These are phyloP conservation scores for Plotosus lineatus DNA, from an alignment of 2,113 vertebrate genomes.

Conservation along the genomic window DNA sequence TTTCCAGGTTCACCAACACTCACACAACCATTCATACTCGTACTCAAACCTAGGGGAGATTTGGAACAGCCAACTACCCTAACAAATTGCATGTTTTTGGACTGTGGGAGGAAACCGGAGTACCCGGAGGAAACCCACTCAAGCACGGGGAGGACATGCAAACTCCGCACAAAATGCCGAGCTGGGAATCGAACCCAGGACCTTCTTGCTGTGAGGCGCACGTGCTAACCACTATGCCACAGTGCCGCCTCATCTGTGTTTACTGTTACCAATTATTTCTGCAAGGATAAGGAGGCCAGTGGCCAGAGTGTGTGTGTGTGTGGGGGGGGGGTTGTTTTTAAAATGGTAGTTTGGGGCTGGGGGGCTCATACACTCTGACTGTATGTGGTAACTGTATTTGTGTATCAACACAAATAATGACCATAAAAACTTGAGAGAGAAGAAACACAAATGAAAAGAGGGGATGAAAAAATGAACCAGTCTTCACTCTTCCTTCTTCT, in stretches of 20 bases:
- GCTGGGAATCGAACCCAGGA: too few species aligned
- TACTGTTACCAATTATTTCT: constrained; percentile 73
- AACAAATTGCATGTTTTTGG: too few species aligned
- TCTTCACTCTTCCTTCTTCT: constrained; percentile 75
- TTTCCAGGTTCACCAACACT: too few species aligned
- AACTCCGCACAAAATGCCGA: too few species aligned
- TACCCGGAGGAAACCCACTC: too few species aligned
- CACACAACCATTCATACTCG: too few species aligned
- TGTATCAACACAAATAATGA: constrained; percentile 51
- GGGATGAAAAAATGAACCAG: constrained; percentile 60
- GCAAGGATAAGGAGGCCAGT: constrained; percentile 61
- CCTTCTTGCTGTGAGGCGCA: too few species aligned
- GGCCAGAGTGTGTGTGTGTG: constrained; percentile 58
- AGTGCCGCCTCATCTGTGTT: constrained; percentile 92
- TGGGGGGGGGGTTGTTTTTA: constrained; percentile 55
- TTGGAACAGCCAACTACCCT: too few species aligned
- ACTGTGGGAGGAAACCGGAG: too few species aligned
- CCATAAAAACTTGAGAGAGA: constrained; percentile 51
- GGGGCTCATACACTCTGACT: constrained; percentile 39
- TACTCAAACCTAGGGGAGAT: too few species aligned
- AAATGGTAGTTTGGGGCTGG: constrained; percentile 33
- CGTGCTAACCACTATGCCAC: too few species aligned
- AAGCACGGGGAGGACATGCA: too few species aligned
- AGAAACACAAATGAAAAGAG: constrained; percentile 55
- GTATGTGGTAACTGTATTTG: constrained; percentile 27